A percentile compares a stretch with the other conserved stretches of the same genome.
Conservation (phyloP, 2,888 invertebrate species). For the Argyresthia goedartella region DNA sequence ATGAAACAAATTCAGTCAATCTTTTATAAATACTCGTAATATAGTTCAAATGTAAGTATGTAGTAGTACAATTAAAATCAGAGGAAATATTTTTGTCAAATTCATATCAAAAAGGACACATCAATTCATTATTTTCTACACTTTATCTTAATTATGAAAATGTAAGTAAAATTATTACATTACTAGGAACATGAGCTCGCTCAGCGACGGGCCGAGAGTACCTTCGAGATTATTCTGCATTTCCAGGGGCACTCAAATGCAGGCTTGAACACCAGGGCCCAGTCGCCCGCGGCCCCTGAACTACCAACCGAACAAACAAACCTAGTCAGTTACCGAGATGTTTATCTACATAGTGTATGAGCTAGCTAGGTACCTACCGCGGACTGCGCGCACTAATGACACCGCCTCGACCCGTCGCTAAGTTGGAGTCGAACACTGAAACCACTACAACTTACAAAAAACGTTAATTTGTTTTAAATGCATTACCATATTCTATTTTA, state of each 20-base stretch:
- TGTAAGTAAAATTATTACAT: conserved; percentile 39
- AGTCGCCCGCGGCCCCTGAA: too few species aligned
- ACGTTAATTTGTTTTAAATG: conserved; percentile 3
- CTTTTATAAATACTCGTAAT: conserved; percentile 69
- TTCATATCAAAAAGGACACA: conserved; percentile 67
- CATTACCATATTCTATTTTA: conserved; percentile 2
- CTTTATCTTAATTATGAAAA: conserved; percentile 46
- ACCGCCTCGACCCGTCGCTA: neutral
- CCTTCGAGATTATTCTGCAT: neutral
- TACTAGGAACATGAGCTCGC: conserved; percentile 41
- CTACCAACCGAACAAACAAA: too few species aligned
- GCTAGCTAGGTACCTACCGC: too few species aligned
- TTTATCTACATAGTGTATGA: too few species aligned
- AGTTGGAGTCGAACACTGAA: neutral
- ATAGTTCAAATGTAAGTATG: conserved; percentile 53
- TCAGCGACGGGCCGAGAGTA: conserved; percentile 5
- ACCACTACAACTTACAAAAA: neutral
- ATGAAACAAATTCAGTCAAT: conserved; percentile 57
- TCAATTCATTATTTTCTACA: conserved; percentile 66
- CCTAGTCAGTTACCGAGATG: too few species aligned
- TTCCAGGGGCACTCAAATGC: neutral
- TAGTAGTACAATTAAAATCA: conserved; percentile 69
- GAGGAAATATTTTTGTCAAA: conserved; percentile 64
- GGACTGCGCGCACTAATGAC: too few species aligned
- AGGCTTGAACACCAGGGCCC: too few species aligned